Conservation (phyloP, 2,888 invertebrate genomes). For the Teleogryllus oceanicus region DNA sequence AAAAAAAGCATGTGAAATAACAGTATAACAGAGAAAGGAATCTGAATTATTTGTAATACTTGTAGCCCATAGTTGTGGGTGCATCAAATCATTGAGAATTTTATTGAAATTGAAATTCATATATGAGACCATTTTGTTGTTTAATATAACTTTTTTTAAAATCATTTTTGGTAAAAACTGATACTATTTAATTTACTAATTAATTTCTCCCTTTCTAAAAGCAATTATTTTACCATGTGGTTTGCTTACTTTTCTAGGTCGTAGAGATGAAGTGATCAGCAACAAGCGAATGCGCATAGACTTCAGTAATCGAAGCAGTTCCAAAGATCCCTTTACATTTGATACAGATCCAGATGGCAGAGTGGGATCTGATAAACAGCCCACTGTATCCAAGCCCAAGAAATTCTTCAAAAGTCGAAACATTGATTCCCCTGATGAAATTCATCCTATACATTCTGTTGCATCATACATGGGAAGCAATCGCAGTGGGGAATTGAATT, state of each 20-base stretch:
- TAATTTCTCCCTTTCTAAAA: too few species aligned
- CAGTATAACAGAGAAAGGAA: too few species aligned
- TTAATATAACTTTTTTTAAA: too few species aligned
- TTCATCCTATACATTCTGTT: slow-evolving; percentile 42
- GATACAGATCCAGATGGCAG: slow-evolving; percentile 43
- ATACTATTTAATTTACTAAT: too few species aligned
- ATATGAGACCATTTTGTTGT: too few species aligned
- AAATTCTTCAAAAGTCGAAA: slow-evolving; percentile 88
- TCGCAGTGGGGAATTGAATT: slow-evolving; percentile 32
- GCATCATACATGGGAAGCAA: slow-evolving; percentile 30
- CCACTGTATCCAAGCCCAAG: slow-evolving; percentile 67
- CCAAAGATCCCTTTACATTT: slow-evolving; percentile 48
- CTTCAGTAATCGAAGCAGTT: slow-evolving; percentile 46
- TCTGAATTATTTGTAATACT: too few species aligned
- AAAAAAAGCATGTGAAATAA: too few species aligned
- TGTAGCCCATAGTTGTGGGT: too few species aligned
- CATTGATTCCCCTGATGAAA: slow-evolving; percentile 49
- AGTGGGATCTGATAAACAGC: slow-evolving; percentile 35
- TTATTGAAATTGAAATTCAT: too few species aligned
- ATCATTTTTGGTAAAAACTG: too few species aligned
- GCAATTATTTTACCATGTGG: too few species aligned
- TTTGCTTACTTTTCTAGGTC: slow-evolving; percentile 41
- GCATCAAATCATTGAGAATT: too few species aligned
- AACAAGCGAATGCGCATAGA: slow-evolving; percentile 46
- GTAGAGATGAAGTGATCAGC: slow-evolving; percentile 45